Base-by-base conservation (phyloP, 2,113 vertebrate genomes). In the Clupea harengus region DNA sequence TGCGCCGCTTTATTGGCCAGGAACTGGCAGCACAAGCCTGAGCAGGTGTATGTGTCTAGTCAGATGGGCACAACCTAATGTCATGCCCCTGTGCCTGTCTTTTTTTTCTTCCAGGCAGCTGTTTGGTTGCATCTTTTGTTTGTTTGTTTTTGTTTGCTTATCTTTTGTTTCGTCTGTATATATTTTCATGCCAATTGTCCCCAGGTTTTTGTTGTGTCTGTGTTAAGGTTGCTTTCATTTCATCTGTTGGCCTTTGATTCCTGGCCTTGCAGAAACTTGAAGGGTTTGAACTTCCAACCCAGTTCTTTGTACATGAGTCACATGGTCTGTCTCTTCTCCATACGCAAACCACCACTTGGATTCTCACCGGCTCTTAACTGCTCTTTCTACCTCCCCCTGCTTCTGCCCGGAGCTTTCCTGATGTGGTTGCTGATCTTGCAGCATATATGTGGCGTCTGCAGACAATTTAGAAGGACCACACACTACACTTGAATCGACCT, bases 1-100 rank as follows among this genome's bases (percentile, higher is more conserved):
- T 99, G 92, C 97, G 97, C 83, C 96, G 96, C 85, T 99, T 99
- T 95, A 98, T 99, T 94, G 96, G 97, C 89, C 97, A 98, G 93
- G 98, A 99, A 93, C 96, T 99, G 94, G 95, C 96, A 67, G 80
- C 44, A 28, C 75, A 49, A 18, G 67, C 28, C 25, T 75, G 67
- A 50, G 13, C 57, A 78, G 83, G 82, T 84, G 17, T 13, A 6
- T 45, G 45, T 49, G 82, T 44, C 20, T 44, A 85, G 39, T 83
- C 22, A 15, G 2, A 45, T 47, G 84, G 78, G 78, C 45, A 72
- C 64, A 32, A 72, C 25, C 28, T 72, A 22, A 60, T 72, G 64
- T 72, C 7, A 72, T 72, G 64, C 25, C 32, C 64, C 25, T 10
- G 64, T 72, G 64, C 64, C 64, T 10, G 64, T 72, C 25, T 72